Conservation (phyloP, 1,140 invertebrate genomes). For the Hylyphantes graminicola region DNA sequence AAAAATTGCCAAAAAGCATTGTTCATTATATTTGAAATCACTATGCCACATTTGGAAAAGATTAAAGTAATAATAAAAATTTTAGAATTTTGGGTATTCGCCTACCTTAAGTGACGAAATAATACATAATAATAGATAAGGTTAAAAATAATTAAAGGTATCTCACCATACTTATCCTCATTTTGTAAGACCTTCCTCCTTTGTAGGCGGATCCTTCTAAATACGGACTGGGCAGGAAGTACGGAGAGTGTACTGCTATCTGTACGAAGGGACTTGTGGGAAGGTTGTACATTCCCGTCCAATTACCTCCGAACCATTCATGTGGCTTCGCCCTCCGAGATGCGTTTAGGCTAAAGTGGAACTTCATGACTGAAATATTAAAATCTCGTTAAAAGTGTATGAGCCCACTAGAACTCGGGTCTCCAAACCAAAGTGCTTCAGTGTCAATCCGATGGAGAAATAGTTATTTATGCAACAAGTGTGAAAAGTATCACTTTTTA, state of each 20-base stretch:
- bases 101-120: too few relatives aligned
- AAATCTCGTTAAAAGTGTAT: background rate
- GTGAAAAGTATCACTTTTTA: too few relatives aligned
- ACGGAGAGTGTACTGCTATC: conserved; percentile 24
- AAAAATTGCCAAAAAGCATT: too few relatives aligned
- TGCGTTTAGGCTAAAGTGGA: conserved; percentile 23
- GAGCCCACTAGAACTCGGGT: too few relatives aligned
- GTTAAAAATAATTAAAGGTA: background rate
- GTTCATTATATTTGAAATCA: too few relatives aligned
- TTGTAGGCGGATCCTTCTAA: background rate
- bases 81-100: too few relatives aligned
- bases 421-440: too few relatives aligned
- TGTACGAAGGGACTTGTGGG: conserved; percentile 6
- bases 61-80: too few relatives aligned
- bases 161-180: conserved; percentile 10
- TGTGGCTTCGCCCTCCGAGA: background rate
- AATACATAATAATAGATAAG: too few relatives aligned
- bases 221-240: conserved; percentile 28
- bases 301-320: background rate
- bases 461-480: too few relatives aligned
- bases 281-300: background rate
- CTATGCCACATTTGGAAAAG: too few relatives aligned
- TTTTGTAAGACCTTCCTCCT: conserved; percentile 10
- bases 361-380: background rate
- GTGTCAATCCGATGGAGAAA: too few relatives aligned